Base-by-base conservation (phyloP, 2,113 vertebrate genomes). In the Paedocypris sp. region DNA sequence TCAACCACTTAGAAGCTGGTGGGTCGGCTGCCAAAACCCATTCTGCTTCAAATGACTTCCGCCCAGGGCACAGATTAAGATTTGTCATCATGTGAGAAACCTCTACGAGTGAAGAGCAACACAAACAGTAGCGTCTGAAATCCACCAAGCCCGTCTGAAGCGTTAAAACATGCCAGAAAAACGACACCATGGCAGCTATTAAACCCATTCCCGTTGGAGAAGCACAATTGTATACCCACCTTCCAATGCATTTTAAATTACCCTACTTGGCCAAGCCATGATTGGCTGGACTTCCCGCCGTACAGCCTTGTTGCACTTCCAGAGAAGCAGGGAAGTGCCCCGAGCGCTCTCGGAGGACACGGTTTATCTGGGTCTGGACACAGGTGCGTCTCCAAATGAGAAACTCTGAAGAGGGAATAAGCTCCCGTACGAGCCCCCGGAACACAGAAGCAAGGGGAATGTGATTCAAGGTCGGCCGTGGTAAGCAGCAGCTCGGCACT, bases 331-430 rank as follows among this genome's bases (percentile, higher is more conserved):
- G 54, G 4, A 63, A 77, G 66, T 62, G 42, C 64, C 63, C 66
- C 47, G 42, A 64, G 56, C 48, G n/a, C 52, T 33, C 58, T 47
- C 45, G 7, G 22, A 64, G 66, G 58, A 62, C 38, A 39, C n/a
- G 31, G 49, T 67, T 56, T 74, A 67, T 72, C 46, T 72, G 52
- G 47, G 73, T 75, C 71, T 69, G 76, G 75, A 70, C 80, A 73
- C 80, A 86, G 82, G 79, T 84, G 82, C 66, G 56, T 71, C 45
- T 66, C 73, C 60, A 78, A 82, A 84, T 79, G 75, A 83, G 74
- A 35, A 79, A 66, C 61, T 56, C 75, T 63, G 75, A 70, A 59
- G 64, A 67, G 65, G 60, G 75, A 69, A 66, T 59, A 52, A 26
- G 58, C 26, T 68, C 70, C 66, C 69, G 45, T 52, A 58, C 48